These are phyloP conservation scores for Dilophus febrilis DNA, from an alignment of 2,888 invertebrate genomes.

Conservation along the genomic window DNA sequence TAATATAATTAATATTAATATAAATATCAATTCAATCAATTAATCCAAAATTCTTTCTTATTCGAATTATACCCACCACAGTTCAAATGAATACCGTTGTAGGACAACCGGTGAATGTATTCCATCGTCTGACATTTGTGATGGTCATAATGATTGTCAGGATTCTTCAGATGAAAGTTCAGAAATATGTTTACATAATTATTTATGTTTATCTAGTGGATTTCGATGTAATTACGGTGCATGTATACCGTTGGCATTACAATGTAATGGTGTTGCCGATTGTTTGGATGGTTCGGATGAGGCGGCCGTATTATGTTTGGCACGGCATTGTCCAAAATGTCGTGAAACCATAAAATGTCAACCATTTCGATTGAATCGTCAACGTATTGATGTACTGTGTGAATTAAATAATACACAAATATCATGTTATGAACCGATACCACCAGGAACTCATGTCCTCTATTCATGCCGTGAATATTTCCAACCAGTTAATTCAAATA, in stretches of 20 bases:
- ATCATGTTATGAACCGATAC: constrained; percentile 20
- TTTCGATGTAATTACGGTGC: constrained; percentile 15
- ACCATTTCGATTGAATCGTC: constrained; percentile 11
- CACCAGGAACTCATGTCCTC: constrained; percentile 21
- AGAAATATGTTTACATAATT: constrained; percentile 11
- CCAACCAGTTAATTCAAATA: constrained; percentile 16
- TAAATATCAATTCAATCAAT: background rate
- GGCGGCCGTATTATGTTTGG: constrained; percentile 10
- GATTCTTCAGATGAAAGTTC: constrained; percentile 16
- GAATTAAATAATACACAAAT: constrained; percentile 18
- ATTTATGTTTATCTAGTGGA: constrained; percentile 12
- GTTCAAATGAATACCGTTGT: constrained; percentile 15
- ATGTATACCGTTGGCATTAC: constrained; percentile 11
- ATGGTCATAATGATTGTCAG: constrained; percentile 14
- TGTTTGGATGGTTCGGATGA: constrained; percentile 16
- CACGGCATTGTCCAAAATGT: constrained; percentile 2
- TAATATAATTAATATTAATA: background rate
- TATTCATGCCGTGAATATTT: constrained; percentile 26
- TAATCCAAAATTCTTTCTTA: background rate
- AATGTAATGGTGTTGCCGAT: constrained; percentile 14
- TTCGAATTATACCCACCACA: constrained; percentile 2
- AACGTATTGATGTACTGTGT: constrained; percentile 17
- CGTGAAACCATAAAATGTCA: constrained; percentile 13
- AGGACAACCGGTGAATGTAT: constrained; percentile 14
- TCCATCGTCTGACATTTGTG: constrained; percentile 11